Base-by-base conservation (phyloP, 2,888 invertebrate genomes). In the Macrophya alboannulata region DNA sequence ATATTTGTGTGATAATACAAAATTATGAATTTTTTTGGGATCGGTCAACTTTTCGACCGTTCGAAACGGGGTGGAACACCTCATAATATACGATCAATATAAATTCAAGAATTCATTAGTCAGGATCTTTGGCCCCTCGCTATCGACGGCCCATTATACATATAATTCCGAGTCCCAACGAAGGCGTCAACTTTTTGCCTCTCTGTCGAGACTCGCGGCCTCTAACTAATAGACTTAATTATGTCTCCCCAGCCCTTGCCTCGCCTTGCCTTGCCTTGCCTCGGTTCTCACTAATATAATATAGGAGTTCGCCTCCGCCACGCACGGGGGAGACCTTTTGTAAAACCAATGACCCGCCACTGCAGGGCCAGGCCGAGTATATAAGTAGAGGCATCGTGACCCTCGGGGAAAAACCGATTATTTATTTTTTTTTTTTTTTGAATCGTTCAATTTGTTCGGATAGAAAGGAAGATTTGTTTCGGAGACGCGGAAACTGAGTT, bases 401-500 rank as follows among this genome's bases (percentile, higher is more conserved):
- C 84, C 77, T 71, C 74, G 82, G 79, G 79, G 85, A 72, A 31
- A 59, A 86, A 85, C 71, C 87, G 88, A 88, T 88, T 87, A 88
- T 89, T 90, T 88, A 87, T 82, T 88, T 88, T 79, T 85, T 85
- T 90, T 88, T 88, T 82, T 88, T 88, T 79, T 85, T 85, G 87
- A 88, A 89, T 89, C 87, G 89, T 87, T 89, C 87, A 85, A 89
- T 90, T 89, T 89, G 88, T 89, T 86, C 84, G 84, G 77, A 40
- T 45, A 25, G 59, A 82, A 12, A 45, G 72, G 55, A 71, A 25
- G 59, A 85, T 85, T 85, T 85, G 82, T 31, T 71, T 83, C 82
- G 65, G n/a, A 84, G 68, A 71, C 17, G 9, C 31, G 9, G 25
- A 81, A 37, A 81, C 43, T 10, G 43, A 8, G 65, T 62, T 4